Conservation (phyloP, 37 sponge, comb jelly and placozoan species). For the Ianthella basta region DNA sequence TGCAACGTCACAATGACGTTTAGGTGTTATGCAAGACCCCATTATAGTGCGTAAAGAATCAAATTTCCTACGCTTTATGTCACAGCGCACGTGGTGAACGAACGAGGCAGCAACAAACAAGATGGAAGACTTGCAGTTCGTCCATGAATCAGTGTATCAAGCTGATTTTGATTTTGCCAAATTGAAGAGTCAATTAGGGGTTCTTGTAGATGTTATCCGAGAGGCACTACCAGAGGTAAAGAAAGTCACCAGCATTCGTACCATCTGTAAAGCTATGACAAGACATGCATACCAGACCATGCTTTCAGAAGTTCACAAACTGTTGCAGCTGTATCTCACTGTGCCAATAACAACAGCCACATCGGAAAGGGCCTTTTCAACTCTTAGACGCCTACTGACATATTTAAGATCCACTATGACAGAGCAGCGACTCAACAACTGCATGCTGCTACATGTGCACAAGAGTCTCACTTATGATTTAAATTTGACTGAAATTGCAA, state of each 20-base stretch:
- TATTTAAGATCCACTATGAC: conserved; percentile 49
- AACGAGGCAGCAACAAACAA: too few species aligned
- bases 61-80: too few species aligned
- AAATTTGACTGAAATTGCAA: conserved; percentile 32
- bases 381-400: conserved; percentile 42
- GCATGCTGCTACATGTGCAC: conserved; percentile 42
- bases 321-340: conserved; percentile 53
- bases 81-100: too few species aligned
- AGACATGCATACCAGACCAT: conserved; percentile 9
- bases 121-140: conserved; percentile 20
- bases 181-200: conserved; percentile 49
- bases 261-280: conserved; percentile 48
- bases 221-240: conserved; percentile 28
- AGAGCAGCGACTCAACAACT: conserved; percentile 47
- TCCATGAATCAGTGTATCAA: conserved; percentile 53
- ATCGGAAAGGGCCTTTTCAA: conserved; percentile 50
- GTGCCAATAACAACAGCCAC: conserved; percentile 57
- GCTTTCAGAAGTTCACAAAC: conserved; percentile 58
- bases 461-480: conserved; percentile 26
- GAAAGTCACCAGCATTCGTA: conserved; percentile 44
- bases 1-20: too few species aligned
- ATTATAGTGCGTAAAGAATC: too few species aligned
- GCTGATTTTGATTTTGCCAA: conserved; percentile 51
- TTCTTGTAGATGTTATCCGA: conserved; percentile 55
- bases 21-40: too few species aligned